phyloP scores from a whole-genome alignment of 2,888 invertebrate species.

The Mycogona germanica region DNA sequence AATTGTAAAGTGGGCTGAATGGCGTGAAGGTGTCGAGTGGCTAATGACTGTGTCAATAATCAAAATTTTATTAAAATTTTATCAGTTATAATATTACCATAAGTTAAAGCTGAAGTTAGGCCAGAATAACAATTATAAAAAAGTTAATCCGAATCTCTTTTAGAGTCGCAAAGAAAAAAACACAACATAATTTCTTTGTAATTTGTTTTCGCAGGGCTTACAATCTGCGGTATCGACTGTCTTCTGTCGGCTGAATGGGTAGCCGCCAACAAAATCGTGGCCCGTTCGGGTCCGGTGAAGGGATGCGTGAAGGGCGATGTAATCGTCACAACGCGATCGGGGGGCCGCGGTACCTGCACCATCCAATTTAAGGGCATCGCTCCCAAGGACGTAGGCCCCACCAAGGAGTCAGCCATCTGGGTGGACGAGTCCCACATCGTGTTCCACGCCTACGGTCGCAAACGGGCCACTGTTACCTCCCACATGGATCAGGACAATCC shows the following conservation, averaged over 20 bases:
- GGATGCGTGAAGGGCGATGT: conserved; percentile 64
- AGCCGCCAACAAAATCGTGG: conserved; percentile 91
- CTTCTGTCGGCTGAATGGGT: conserved; percentile 95
- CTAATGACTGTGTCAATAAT: too few relatives aligned
- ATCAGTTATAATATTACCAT: too few relatives aligned
- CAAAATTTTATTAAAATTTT: too few relatives aligned
- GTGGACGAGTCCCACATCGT: conserved; percentile 88
- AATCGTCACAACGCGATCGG: conserved; percentile 71
- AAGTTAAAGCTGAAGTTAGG: neutral
- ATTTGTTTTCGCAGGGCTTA: conserved; percentile 55
- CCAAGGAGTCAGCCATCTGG: conserved; percentile 98
- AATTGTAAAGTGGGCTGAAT: neutral
- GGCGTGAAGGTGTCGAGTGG: neutral
- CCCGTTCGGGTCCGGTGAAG: conserved; percentile 43
- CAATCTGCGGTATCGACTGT: conserved; percentile 94
- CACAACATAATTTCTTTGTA: conserved; percentile 9
- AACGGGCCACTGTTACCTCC: conserved; percentile 66
- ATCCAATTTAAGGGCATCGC: conserved; percentile 65
- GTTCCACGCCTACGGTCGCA: conserved; percentile 64
- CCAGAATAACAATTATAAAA: neutral
- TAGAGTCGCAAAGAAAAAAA: too few relatives aligned
- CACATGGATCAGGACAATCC: conserved; percentile 85
- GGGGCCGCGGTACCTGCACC: conserved; percentile 76
- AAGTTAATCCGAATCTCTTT: neutral
- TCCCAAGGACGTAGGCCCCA: conserved; percentile 47